These are phyloP conservation scores for Polyommatus iphigenia DNA, from an alignment of 2,888 invertebrate species.

Conservation along the genomic window DNA sequence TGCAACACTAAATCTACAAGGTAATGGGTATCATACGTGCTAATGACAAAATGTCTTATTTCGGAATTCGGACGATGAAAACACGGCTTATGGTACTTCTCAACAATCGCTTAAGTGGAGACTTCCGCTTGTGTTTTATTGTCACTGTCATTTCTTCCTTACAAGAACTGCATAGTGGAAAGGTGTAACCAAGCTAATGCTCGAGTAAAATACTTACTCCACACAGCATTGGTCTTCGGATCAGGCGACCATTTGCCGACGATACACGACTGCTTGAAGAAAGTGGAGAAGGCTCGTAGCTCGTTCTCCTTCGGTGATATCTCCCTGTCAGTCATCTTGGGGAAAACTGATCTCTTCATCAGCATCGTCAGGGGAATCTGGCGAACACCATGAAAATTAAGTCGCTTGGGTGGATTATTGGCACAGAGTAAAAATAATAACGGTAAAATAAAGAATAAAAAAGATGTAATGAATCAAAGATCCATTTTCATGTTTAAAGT, in stretches of 20 bases:
- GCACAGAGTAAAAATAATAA: neutral
- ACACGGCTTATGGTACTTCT: too few relatives aligned
- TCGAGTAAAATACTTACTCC: conserved; percentile 80
- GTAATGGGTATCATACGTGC: too few relatives aligned
- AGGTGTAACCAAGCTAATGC: too few relatives aligned
- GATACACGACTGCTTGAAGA: conserved; percentile 91
- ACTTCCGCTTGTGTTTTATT: too few relatives aligned
- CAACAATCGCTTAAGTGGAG: too few relatives aligned
- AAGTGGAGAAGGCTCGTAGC: conserved; percentile 87
- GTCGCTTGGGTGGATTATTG: neutral
- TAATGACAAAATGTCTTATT: too few relatives aligned
- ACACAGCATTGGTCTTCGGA: conserved; percentile 83
- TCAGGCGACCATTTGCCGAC: conserved; percentile 92
- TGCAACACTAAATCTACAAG: too few relatives aligned
- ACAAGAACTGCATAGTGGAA: neutral
- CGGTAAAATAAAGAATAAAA: too few relatives aligned
- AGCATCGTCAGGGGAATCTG: conserved; percentile 87
- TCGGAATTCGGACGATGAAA: too few relatives aligned
- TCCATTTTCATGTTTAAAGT: too few relatives aligned
- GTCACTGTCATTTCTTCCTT: too few relatives aligned
- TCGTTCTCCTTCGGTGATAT: conserved; percentile 89
- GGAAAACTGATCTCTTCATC: conserved; percentile 84
- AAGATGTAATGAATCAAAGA: too few relatives aligned
- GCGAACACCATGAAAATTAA: neutral
- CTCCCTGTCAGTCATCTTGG: conserved; percentile 83